Evolutionary conservation across 1,140 invertebrate species (phyloP), one percentile per base, ranked within the genome.

Genomic region (Aphis craccivora): DNA sequence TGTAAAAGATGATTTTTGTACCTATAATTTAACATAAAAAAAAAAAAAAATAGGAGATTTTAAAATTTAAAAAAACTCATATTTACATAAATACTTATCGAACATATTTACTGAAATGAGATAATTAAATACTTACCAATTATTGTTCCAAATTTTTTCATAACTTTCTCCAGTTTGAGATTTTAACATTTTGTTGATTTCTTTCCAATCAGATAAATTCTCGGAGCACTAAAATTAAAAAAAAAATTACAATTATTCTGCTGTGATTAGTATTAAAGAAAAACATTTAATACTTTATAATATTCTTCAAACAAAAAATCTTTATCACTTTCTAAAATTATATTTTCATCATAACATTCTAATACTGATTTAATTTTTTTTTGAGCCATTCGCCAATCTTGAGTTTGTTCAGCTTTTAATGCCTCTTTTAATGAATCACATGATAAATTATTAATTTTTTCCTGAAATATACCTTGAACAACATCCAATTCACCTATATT

Each of bases 271-370:
- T 84, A 22, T 23, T 37, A 20, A 37, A 43, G 23, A 3, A 86
- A 81, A 81, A 22, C 1, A 87, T n/a, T 87, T 35, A 35, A 23
- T 35, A 89, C 48, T 37, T 89, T 89, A 37, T 89, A 89, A 53
- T 89, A 89, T 55, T 89, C 87, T 55, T 89, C 87, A 89, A 53
- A 89, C 48, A 89, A 89, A 89, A 89, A 89, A 37, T 53, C n/a
- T 53, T 51, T 89, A 55, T 89, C 87, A 53, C 18, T 89, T 53
- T 51, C 35, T 53, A 55, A 89, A 89, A 53, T 35, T 23, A 55
- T 23, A 89, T 37, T 89, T 55, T 20, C 35, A n/a, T 51, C 30
- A 40, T 89, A 11, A 55, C n/a, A 53, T 35, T 89, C 87, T n/a
- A 89, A 37, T 35, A 89, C n/a, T 53, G 87, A 89, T 51, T 89